Conservation (phyloP, 2,797 vertebrate genomes). For the Trematomus bernacchii region DNA sequence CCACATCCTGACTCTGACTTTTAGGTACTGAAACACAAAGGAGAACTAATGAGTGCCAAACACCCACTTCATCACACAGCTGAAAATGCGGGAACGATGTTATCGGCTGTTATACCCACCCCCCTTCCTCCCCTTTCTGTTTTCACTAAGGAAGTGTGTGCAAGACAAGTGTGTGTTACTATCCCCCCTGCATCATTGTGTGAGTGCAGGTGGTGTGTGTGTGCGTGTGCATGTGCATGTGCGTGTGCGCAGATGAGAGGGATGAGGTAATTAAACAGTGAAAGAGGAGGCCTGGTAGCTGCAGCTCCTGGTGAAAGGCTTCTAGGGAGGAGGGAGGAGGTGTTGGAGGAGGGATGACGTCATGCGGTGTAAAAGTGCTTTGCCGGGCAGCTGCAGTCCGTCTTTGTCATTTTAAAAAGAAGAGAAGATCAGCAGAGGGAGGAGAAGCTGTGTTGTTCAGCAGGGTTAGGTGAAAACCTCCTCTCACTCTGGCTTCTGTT, state of each 20-base stretch:
- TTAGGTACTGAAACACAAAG: slow-evolving; percentile 66
- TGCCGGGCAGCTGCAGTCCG: slow-evolving; percentile 51
- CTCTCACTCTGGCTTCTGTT: slow-evolving; percentile 3
- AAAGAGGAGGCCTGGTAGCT: slow-evolving; percentile 44
- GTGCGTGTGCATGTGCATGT: neutral
- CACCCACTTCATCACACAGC: slow-evolving; percentile 40
- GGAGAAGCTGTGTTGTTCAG: neutral
- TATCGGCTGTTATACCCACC: neutral
- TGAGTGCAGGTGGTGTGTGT: too few species aligned
- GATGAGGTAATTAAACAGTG: slow-evolving; percentile 52
- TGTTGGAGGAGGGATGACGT: slow-evolving; percentile 62
- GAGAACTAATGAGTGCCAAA: slow-evolving; percentile 48
- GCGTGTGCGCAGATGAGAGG: slow-evolving; percentile 45
- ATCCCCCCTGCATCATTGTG: too few species aligned
- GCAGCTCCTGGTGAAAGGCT: slow-evolving; percentile 57
- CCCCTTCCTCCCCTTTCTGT: slow-evolving; percentile 6
- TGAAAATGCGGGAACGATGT: slow-evolving; percentile 31
- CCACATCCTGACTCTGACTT: slow-evolving; percentile 74
- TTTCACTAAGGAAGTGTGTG: slow-evolving; percentile 36
- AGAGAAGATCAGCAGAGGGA: neutral
- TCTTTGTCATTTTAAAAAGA: slow-evolving; percentile 40
- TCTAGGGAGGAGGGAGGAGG: slow-evolving; percentile 28
- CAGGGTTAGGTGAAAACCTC: neutral
- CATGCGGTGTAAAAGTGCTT: slow-evolving; percentile 59
- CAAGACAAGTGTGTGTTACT: neutral